phyloP scores from a whole-genome alignment of 2,797 vertebrate genomes.

The Epinephelus awoara region DNA sequence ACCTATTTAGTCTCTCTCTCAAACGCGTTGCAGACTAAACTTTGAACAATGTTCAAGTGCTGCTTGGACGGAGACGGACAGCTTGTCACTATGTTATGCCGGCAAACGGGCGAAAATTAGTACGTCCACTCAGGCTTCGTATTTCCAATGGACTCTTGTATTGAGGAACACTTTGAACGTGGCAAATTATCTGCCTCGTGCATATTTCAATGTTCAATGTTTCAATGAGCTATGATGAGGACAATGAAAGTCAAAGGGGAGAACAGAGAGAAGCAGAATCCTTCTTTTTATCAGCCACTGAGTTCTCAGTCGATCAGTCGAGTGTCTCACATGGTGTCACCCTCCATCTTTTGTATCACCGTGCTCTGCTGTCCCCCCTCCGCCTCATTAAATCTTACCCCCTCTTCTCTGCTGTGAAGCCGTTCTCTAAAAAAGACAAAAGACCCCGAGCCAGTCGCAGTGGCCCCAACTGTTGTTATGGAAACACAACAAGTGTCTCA shows the following conservation, averaged over 20 bases:
- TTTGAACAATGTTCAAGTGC: too few species aligned
- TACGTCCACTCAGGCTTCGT: too few species aligned
- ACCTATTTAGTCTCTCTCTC: too few species aligned
- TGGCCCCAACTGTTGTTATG: constrained; percentile 76
- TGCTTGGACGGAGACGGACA: too few species aligned
- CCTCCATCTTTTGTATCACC: constrained; percentile 56
- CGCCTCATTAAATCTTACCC: constrained; percentile 71
- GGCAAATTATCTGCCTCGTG: neutral
- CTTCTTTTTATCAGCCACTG: neutral
- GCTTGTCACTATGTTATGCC: too few species aligned
- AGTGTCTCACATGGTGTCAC: constrained; percentile 46
- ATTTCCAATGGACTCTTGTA: too few species aligned
- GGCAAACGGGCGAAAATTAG: too few species aligned
- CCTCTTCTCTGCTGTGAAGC: constrained; percentile 58
- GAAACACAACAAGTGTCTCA: constrained; percentile 72
- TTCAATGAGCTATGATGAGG: too few species aligned
- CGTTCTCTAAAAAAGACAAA: constrained; percentile 72
- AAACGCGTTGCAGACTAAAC: too few species aligned
- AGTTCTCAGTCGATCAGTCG: constrained; percentile 33
- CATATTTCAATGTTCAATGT: neutral
- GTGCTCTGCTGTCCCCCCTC: constrained; percentile 50
- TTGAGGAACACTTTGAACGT: neutral
- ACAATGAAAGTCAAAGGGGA: neutral
- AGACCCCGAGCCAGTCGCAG: constrained; percentile 39
- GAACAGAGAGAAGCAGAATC: neutral